These are phyloP conservation scores for Ostrea edulis DNA, from an alignment of 1,140 invertebrate genomes.

Conservation along the genomic window DNA sequence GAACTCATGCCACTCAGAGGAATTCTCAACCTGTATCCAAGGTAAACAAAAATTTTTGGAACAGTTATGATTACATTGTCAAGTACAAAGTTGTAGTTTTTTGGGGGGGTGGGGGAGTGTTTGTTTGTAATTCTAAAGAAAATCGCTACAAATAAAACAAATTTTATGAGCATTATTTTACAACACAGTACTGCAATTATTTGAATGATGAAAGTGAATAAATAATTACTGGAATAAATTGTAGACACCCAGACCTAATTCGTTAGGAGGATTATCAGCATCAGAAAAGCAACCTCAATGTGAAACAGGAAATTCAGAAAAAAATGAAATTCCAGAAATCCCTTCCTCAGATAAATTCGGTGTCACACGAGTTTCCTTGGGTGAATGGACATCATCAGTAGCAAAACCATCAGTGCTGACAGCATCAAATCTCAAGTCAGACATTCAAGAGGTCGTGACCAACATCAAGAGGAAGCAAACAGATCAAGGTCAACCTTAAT, in stretches of 20 bases:
- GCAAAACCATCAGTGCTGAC: constrained; percentile 50
- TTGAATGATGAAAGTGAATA: neutral
- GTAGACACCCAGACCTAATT: neutral
- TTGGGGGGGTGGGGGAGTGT: too few species aligned
- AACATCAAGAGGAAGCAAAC: constrained; percentile 50
- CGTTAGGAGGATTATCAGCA: constrained; percentile 18
- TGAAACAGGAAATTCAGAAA: neutral
- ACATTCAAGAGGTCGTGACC: constrained; percentile 54
- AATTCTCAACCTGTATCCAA: constrained; percentile 56
- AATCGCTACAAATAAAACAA: too few species aligned
- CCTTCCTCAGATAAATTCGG: constrained; percentile 36
- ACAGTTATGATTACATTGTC: too few species aligned
- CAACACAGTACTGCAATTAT: neutral
- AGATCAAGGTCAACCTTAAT: neutral
- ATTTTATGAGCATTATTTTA: too few species aligned
- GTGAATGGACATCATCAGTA: constrained; percentile 7
- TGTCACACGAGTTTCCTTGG: neutral
- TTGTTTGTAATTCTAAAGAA: too few species aligned
- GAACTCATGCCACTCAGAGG: constrained; percentile 58
- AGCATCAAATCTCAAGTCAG: constrained; percentile 55
- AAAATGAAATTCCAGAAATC: neutral
- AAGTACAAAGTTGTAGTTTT: too few species aligned
- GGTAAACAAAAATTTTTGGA: neutral
- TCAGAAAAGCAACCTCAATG: neutral
- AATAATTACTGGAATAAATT: neutral